Evolutionary conservation across 2,888 invertebrate genomes (phyloP), one percentile per base, ranked within the genome.

Genomic region (Leptinotarsa tumamoca): DNA sequence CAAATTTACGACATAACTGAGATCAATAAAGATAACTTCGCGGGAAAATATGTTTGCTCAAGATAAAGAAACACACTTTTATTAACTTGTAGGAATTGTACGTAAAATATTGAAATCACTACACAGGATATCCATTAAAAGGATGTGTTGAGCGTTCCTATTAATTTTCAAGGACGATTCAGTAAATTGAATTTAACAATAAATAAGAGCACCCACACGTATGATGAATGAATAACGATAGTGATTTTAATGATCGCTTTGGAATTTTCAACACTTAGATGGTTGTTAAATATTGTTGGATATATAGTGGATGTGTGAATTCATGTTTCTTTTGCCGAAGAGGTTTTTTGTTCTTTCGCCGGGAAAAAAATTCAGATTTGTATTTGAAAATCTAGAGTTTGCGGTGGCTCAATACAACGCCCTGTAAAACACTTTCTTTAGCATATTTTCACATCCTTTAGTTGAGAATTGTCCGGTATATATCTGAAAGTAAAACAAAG

Each of bases 71-170:
- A 75, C 63, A 75, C 71, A 61, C 67, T 72, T 72, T 71, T 71
- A 73, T 71, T 70, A 72, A 68, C 67, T 70, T 73, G 72, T 72
- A 74, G 72, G 73, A 76, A 77, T 49, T 67, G 68, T 72, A 54
- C 69, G 54, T 74, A 70, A 78, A 72, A 74, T 71, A 77, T 73
- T 70, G 73, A 71, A 71, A 74, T 78, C 78, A 75, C 58, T 72
- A 81, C 80, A 81, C 78, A 76, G 78, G 75, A 78, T 80, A 71
- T 81, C 82, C 79, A 81, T 81, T 81, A 82, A 78, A 78, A 75
- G 73, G 75, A 77, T 80, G 78, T 80, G 76, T 51, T 73, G 67
- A 67, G 77, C 79, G 77, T 80, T 75, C 76, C 75, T 70, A 78
- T 79, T 69, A 77, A 73, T 78, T 78, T 78, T 75, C 82, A 82